Base-by-base conservation (phyloP, 2,113 vertebrate genomes). In the Natator depressus region DNA sequence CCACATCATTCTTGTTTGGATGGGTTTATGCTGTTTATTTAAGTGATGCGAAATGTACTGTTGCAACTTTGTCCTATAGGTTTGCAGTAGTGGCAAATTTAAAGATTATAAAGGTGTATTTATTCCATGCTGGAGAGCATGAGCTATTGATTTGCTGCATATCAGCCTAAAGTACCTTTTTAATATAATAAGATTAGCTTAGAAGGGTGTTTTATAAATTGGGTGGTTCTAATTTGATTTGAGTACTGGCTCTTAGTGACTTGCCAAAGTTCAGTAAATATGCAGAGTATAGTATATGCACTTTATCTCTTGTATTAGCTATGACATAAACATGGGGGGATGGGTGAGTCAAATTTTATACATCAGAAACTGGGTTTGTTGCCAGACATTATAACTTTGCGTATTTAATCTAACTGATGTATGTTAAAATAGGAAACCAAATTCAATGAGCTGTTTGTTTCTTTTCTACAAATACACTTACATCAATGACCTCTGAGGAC, bases 401-500 rank as follows among this genome's bases (percentile, higher is more conserved):
- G 19, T 92, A 96, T 95, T 97, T 97, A 96, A 95, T 93, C 97
- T 98, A 97, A 97, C 94, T 96, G 97, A 97, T 93, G 82, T 92
- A 97, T 92, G 95, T 97, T 96, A 97, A 97, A 97, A 95, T 2
- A 91, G 92, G 96, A 97, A 98, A 97, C 85, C 93, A 91, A 94
- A 95, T 96, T 97, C 93, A 97, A 97, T 96, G 96, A 97, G 87
- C 85, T 97, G 97, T 94, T 97, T 88, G 94, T 98, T 98, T 97
- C 90, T 97, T 88, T 94, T 94, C 93, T 94, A 42, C 94, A 96
- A 97, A 93, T 94, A 94, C 4, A 80, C 93, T 96, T 96, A 97
- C 95, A 97, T 97, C 96, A 97, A 84, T 97, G 96, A 97, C 94
- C 97, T 96, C 95, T 55, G 96, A 98, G 97, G 97, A 97, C 94